Evolutionary conservation across 1,140 invertebrate species (phyloP).

Genomic region (Riptortus pedestris): DNA sequence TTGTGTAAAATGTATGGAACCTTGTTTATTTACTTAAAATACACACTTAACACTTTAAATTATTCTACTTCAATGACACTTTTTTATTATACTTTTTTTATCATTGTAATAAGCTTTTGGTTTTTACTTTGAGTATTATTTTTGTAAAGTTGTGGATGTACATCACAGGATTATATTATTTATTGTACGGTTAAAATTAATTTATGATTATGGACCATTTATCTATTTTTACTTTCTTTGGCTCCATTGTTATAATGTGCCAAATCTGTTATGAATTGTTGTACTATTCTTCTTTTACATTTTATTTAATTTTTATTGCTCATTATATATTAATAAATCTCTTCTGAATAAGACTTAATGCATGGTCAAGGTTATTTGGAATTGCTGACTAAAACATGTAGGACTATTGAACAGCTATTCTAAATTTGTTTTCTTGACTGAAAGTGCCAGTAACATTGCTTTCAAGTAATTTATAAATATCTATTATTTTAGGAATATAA

Average conservation of each 20-base stretch:
- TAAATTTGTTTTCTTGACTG: too few species aligned
- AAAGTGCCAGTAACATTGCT: too few species aligned
- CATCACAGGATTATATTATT: conserved; percentile 7
- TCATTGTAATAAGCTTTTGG: background rate
- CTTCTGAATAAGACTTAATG: too few species aligned
- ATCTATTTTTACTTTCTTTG: background rate
- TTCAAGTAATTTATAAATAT: too few species aligned
- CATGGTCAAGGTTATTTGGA: too few species aligned
- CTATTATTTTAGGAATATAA: too few species aligned
- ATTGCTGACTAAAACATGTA: too few species aligned
- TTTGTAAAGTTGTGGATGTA: background rate
- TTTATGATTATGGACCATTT: background rate
- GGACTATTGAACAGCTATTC: too few species aligned
- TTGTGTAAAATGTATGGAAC: background rate
- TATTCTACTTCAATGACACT: conserved; percentile 1
- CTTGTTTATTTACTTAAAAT: background rate
- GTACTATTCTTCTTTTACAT: background rate
- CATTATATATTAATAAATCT: too few species aligned
- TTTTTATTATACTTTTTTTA: background rate
- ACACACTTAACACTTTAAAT: conserved; percentile 4
- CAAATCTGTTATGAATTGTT: background rate
- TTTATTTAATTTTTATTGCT: too few species aligned
- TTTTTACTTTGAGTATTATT: background rate
- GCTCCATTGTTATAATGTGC: background rate
- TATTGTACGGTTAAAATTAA: background rate